Evolutionary conservation across 2,113 vertebrate genomes (phyloP), one percentile per base, ranked within the genome.

Genomic region (Colossoma macropomum): DNA sequence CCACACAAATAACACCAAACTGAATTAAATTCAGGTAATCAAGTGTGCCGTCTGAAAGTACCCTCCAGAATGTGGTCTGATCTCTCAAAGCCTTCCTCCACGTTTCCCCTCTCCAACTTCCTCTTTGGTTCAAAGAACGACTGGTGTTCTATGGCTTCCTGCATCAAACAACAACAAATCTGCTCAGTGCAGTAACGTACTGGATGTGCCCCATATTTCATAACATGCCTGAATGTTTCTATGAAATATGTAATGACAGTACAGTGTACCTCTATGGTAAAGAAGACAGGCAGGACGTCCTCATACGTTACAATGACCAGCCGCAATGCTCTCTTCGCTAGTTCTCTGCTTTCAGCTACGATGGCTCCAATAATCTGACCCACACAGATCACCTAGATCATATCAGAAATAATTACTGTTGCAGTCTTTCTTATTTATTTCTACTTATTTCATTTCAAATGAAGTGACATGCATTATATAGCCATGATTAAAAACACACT

Each of bases 131-230:
- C 81, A 62, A 85, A 88, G 60, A 90, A 90, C 23, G 89, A 90
- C 70, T 88, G 62, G 66, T 90, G 89, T 52, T 85, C 71, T 41
- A 90, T 88, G 32, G 89, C 89, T 6, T 90, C 89, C 88, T 89
- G 52, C 15, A 54, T 13, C 15, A 23, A 9, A 75, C 16, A 60
- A 21, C 15, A 54, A 54, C 52, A 17, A 54, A 54, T 54, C 52
- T 21, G 52, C 6, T 16, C 52, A 54, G 1, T 21, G 6, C 52
- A 21, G 52, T 8, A 13, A 15, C 5, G 15, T 50, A 15, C 48
- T 50, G 48, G 48, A 50, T 8, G 48, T 50, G 34, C 7, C 3
- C 34, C 34, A 7, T 7, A 38, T 38, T 38, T 7, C 3, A 7
- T 7, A 3, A 38, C 34, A 38, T 38, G 3, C 34, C 34, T 38